A percentile compares a stretch with the other conserved stretches of the same genome.
These are phyloP conservation scores for Dermatophagoides farinae DNA, from an alignment of 1,140 invertebrate species.

Conservation along the genomic window DNA sequence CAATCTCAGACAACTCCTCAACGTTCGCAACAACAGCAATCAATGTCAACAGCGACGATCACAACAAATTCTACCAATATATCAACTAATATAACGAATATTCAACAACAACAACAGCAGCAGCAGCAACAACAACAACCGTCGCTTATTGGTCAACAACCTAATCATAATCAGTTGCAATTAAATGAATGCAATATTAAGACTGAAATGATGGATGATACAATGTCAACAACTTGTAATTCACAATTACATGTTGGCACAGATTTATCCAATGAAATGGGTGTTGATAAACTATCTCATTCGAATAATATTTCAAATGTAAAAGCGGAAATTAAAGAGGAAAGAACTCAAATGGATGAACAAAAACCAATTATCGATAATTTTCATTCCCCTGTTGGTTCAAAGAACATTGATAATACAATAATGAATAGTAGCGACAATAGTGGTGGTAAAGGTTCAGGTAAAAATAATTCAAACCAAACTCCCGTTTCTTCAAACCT, in stretches of 20 bases:
- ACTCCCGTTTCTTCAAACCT: not conserved
- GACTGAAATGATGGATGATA: not conserved
- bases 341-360: not conserved
- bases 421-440: too few species aligned
- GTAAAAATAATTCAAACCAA: too few species aligned
- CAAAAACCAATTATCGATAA: not conserved
- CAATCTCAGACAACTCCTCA: not conserved
- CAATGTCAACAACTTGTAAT: not conserved
- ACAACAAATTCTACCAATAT: not conserved
- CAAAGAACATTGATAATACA: too few species aligned
- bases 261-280: not conserved
- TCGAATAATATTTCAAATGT: constrained; percentile 9
- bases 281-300: not conserved
- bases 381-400: too few species aligned
- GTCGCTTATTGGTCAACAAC: not conserved
- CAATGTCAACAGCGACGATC: not conserved
- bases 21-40: constrained; percentile 13
- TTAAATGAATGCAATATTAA: constrained; percentile 3
- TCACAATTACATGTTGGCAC: not conserved
- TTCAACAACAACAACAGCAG: constrained; percentile 12
- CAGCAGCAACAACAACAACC: constrained; percentile 11
- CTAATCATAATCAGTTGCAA: not conserved
- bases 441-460: too few species aligned
- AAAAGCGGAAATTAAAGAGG: constrained; percentile 7
- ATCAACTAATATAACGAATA: not conserved